Evolutionary conservation across 1,140 invertebrate species (phyloP).

Genomic region (Papilio glaucus): DNA sequence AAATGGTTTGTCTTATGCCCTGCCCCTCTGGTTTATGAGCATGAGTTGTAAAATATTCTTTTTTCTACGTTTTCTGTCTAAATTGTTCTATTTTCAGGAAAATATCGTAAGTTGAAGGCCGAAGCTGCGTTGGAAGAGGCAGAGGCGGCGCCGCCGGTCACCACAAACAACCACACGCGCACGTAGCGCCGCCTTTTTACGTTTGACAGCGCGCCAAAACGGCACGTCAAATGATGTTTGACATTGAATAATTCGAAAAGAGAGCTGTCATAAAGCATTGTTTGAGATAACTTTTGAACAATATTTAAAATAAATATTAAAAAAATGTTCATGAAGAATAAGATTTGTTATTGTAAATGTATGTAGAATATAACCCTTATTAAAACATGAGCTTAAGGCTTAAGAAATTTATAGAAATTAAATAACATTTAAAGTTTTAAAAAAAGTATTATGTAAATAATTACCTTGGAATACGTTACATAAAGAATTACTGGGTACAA

Average conservation of each 20-base stretch:
- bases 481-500: too few species aligned
- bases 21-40: too few species aligned
- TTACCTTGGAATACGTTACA: too few species aligned
- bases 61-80: too few species aligned
- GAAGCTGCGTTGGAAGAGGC: constrained; percentile 66
- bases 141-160: constrained; percentile 67
- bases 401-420: background rate
- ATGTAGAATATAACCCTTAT: background rate
- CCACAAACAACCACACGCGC: constrained; percentile 71
- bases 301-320: background rate
- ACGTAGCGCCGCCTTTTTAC: constrained; percentile 49
- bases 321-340: background rate
- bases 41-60: too few species aligned
- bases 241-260: background rate
- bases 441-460: too few species aligned
- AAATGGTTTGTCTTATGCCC: too few species aligned
- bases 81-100: constrained; percentile 59
- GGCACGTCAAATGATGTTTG: background rate
- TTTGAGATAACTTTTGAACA: background rate
- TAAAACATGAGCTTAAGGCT: constrained; percentile 1
- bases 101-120: constrained; percentile 71
- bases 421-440: background rate
- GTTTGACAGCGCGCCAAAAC: constrained; percentile 12
- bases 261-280: background rate
- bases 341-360: background rate